These are phyloP conservation scores for Tapirus terrestris DNA, from an alignment of 2,113 vertebrate species.

Conservation along the genomic window DNA sequence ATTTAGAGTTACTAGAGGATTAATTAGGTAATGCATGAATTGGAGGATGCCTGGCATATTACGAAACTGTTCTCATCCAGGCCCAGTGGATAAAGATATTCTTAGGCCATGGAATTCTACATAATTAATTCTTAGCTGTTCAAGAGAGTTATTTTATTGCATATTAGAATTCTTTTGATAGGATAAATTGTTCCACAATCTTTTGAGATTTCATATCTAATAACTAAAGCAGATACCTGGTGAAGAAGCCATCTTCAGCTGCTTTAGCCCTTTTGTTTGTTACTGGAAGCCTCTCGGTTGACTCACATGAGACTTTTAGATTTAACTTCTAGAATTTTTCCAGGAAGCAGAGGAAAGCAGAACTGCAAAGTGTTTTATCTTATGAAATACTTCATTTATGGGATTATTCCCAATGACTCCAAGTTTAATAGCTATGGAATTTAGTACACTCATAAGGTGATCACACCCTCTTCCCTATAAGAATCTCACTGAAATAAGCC, in stretches of 20 bases:
- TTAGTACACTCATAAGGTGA: background rate
- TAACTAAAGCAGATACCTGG: background rate
- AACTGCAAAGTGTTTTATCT: background rate
- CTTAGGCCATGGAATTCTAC: background rate
- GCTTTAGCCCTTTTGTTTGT: background rate
- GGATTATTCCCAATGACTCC: background rate
- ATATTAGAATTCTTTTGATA: background rate
- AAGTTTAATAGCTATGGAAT: background rate
- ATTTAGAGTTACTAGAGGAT: background rate
- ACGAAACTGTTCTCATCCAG: background rate
- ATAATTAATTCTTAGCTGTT: constrained; percentile 13
- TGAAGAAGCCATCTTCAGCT: background rate
- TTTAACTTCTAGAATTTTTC: background rate
- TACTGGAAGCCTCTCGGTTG: background rate
- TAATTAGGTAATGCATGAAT: background rate
- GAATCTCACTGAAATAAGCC: background rate
- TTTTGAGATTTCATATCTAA: background rate
- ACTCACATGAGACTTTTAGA: background rate
- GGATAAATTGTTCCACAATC: background rate
- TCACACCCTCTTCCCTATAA: background rate
- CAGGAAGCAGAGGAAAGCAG: background rate
- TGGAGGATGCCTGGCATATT: background rate
- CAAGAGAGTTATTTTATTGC: background rate
- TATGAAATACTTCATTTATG: constrained; percentile 19
- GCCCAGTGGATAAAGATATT: background rate